Evolutionary conservation across 2,113 vertebrate species (phyloP), one percentile per base, ranked within the genome.

Genomic region (Centropristis striata): DNA sequence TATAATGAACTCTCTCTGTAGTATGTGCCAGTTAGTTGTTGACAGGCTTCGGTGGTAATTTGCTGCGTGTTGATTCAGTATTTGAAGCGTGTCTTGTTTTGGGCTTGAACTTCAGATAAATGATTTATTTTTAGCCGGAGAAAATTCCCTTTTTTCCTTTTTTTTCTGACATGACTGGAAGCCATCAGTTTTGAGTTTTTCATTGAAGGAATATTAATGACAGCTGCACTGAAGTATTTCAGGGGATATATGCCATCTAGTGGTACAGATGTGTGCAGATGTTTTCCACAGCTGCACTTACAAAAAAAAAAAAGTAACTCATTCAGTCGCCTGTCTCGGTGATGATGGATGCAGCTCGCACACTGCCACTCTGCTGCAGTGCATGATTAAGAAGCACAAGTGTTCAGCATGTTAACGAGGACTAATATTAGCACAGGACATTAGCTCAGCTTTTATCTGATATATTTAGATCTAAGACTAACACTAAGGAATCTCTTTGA

Each of bases 201-300:
- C 44, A 59, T 13, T 51, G 58, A 80, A 28, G 55, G 36, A 58
- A 71, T 54, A 64, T 71, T 50, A 44, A 51, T 28, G 72, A 81
- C 77, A 86, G 69, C 53, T 41, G 41, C 42, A 36, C 1, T 28
- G 25, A 72, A 25, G 15, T 60, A 61, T 28, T 75, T 81, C 53
- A 83, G 72, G 65, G 55, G 59, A 71, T 81, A 83, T 86, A 54
- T 86, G 90, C 86, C 92, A 88, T 84, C 87, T 92, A 92, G 90
- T 91, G 92, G 87, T 74, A 0, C 65, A 85, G 71, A 83, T 85
- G 75, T 68, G 79, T 44, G 73, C 83, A 86, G 83, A 90, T 84
- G 90, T 85, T 80, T 67, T 55, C 27, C 55, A 77, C 73, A 78
- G 77, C 70, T 78, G 61, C 65, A 66, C 0, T 23, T n/a, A n/a